Evolutionary conservation across 2,888 invertebrate genomes (phyloP).

Genomic region (Epicampocera succincta): DNA sequence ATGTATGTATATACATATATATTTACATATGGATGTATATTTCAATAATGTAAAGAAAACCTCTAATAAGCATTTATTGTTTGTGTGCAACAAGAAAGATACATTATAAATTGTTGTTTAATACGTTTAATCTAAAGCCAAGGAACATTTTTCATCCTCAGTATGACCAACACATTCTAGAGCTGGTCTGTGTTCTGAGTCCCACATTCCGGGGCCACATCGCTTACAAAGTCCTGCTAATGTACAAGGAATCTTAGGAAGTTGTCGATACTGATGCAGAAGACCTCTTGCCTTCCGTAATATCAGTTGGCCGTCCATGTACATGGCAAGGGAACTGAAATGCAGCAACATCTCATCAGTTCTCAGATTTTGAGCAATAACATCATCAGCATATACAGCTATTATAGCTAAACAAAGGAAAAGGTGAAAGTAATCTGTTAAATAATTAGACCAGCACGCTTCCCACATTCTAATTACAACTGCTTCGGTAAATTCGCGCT

Average conservation of each 20-base stretch:
- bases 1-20: too few relatives aligned
- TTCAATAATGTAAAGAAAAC: background rate
- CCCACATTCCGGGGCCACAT: constrained; percentile 97
- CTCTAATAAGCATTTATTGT: constrained; percentile 7
- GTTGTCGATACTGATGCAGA: constrained; percentile 93
- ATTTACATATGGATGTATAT: too few relatives aligned
- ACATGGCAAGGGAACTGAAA: constrained; percentile 97
- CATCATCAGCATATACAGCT: constrained; percentile 95
- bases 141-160: constrained; percentile 83
- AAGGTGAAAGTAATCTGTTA: constrained; percentile 97
- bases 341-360: constrained; percentile 97
- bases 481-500: constrained; percentile 94
- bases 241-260: constrained; percentile 93
- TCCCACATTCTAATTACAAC: constrained; percentile 97
- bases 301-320: constrained; percentile 96
- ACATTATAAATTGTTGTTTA: background rate
- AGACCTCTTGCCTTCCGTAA: constrained; percentile 95
- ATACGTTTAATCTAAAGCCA: constrained; percentile 79
- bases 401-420: constrained; percentile 97
- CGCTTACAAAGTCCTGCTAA: constrained; percentile 92
- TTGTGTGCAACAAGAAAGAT: constrained; percentile 33
- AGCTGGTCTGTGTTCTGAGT: constrained; percentile 93
- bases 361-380: constrained; percentile 94
- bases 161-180: constrained; percentile 91
- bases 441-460: constrained; percentile 98